Evolutionary conservation across 1,140 invertebrate genomes (phyloP).

Genomic region (Drosophila tsacasi): DNA sequence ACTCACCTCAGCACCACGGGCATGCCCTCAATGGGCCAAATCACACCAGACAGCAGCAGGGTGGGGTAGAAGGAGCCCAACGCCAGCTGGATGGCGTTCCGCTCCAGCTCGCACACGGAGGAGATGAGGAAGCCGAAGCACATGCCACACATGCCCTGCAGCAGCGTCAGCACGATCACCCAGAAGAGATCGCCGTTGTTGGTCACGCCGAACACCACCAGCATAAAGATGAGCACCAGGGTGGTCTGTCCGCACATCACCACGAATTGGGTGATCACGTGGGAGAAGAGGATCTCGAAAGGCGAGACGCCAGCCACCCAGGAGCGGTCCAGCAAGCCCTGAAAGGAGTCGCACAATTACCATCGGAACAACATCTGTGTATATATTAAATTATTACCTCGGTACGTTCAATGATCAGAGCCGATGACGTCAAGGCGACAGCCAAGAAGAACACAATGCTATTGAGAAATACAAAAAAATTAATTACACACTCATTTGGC

Average conservation of each 20-base stretch:
- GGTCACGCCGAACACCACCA: constrained; percentile 94
- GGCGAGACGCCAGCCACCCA: constrained; percentile 95
- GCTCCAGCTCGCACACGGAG: constrained; percentile 95
- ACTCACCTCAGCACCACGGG: constrained; percentile 89
- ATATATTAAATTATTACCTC: constrained; percentile 66
- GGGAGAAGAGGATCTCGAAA: constrained; percentile 95
- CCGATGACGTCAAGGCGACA: constrained; percentile 96
- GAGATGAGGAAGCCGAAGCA: constrained; percentile 97
- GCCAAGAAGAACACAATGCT: constrained; percentile 98
- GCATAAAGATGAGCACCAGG: constrained; percentile 95
- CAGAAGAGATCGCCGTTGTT: constrained; percentile 93
- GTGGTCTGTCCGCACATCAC: constrained; percentile 96
- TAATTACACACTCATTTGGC: constrained; percentile 14
- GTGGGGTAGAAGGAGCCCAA: constrained; percentile 98
- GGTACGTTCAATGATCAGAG: constrained; percentile 95
- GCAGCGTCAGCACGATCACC: constrained; percentile 93
- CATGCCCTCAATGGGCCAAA: constrained; percentile 96
- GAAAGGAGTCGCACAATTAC: constrained; percentile 51
- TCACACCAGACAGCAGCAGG: constrained; percentile 95
- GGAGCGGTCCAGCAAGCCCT: constrained; percentile 95
- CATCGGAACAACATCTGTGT: too few relatives aligned
- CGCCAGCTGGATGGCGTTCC: constrained; percentile 96
- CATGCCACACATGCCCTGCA: constrained; percentile 97
- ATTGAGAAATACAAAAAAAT: constrained; percentile 61
- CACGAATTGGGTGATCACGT: constrained; percentile 96